Evolutionary conservation across 2,113 vertebrate species (phyloP).

Genomic region (Halichoeres trimaculatus): DNA sequence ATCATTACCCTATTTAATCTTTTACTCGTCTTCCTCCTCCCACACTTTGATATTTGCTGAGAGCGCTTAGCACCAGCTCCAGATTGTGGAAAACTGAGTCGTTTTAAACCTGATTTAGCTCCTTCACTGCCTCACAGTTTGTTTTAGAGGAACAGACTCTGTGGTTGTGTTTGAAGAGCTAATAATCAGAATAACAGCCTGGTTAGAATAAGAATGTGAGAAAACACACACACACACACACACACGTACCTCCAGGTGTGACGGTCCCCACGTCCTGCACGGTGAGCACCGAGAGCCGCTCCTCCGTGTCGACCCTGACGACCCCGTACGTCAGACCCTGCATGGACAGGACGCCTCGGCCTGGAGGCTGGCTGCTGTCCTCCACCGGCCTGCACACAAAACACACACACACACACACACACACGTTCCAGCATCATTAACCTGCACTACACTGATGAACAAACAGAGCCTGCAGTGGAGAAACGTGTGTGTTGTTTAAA

Average conservation of each 20-base stretch:
- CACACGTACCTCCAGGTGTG: conserved; percentile 91
- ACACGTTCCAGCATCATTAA: background rate
- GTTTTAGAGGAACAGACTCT: too few species aligned
- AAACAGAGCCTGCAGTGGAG: background rate
- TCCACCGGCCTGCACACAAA: conserved; percentile 89
- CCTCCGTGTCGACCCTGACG: conserved; percentile 96
- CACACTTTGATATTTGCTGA: too few species aligned
- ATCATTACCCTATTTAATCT: too few species aligned
- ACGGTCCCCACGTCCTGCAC: conserved; percentile 98
- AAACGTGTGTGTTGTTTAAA: background rate
- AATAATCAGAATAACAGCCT: background rate
- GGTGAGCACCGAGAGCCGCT: conserved; percentile 95
- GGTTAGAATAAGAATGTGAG: too few species aligned
- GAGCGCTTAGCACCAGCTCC: too few species aligned
- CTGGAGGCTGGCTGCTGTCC: conserved; percentile 97
- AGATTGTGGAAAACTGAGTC: too few species aligned
- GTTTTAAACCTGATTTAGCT: too few species aligned
- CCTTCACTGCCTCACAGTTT: background rate
- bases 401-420: conserved; percentile 10
- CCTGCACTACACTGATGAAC: background rate
- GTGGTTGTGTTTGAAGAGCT: too few species aligned
- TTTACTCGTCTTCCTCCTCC: too few species aligned
- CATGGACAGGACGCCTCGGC: conserved; percentile 97
- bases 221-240: background rate
- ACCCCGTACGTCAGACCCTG: conserved; percentile 94